Percentiles rank a stretch among this genome's conserved stretches.
phyloP scores from a whole-genome alignment of 1,140 invertebrate species.

The Heterodera schachtii region DNA sequence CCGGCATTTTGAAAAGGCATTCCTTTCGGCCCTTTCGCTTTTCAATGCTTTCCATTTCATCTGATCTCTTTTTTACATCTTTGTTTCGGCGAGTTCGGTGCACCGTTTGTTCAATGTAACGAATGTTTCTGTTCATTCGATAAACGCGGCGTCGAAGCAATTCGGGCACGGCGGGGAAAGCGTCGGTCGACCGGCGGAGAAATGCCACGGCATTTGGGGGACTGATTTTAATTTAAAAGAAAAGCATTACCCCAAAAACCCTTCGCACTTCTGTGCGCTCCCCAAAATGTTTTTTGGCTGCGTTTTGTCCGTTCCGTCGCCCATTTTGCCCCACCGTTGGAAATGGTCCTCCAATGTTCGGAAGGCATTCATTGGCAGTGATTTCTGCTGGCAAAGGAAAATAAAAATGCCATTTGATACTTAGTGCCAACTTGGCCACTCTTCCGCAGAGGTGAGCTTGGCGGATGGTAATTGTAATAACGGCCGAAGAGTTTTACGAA shows the following conservation, averaged over 20 bases:
- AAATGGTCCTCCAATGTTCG: constrained; percentile 47
- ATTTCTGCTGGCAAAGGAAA: constrained; percentile 36
- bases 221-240: too few species aligned
- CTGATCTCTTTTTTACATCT: constrained; percentile 27
- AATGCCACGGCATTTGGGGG: too few species aligned
- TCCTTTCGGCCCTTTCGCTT: too few species aligned
- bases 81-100: constrained; percentile 36
- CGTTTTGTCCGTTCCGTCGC: not conserved
- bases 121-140: constrained; percentile 49
- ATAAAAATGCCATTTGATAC: not conserved
- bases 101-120: constrained; percentile 53
- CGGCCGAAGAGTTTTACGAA: constrained; percentile 81
- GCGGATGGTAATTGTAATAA: constrained; percentile 46
- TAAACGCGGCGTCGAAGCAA: constrained; percentile 27
- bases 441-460: constrained; percentile 33
- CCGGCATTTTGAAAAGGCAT: too few species aligned
- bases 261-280: too few species aligned
- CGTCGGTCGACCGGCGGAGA: not conserved
- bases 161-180: not conserved
- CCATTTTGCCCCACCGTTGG: constrained; percentile 17
- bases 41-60: too few species aligned
- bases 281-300: too few species aligned
- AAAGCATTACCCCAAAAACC: too few species aligned
- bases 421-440: constrained; percentile 6
- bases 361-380: constrained; percentile 43